Base-by-base conservation (phyloP, 2,888 invertebrate species). In the Catocala sponsa region DNA sequence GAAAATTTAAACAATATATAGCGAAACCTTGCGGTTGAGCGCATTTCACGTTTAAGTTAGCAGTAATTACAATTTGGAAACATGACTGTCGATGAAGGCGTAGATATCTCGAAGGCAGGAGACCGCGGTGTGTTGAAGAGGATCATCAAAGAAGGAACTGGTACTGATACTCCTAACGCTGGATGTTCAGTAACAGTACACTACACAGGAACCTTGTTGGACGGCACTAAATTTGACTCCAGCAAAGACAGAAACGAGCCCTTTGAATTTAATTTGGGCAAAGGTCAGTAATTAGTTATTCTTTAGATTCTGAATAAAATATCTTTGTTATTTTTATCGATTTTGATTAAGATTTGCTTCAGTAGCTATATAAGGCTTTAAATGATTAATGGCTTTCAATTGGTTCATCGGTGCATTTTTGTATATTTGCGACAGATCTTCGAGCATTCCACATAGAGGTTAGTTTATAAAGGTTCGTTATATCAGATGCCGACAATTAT, bases 201-300 rank as follows among this genome's bases (percentile, higher is more conserved):
- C 89, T 99, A 99, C 85, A 97, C 97, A 1, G 99, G 99, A 38
- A 98, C 97, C 1, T 95, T 99, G 38, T 83, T 96, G 33, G 97
- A 98, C 91, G 99, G 99, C 44, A 97, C 97, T 4, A 96, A 97
- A 83, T 99, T 99, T 86, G 99, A 99, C 91, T 98, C 98, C 0
- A 99, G 98, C 86, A 95, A 96, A 74, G 97, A 98, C 76, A 95
- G 98, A 64, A 96, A 96, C 68, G 96, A 97, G 66, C 97, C 98
- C 0, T 99, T 99, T 84, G 95, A 97, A 80, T 99, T 99, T 87
- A 95, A 95, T 72, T 93, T 99, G 51, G 98, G 98, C 66, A 97
- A 97, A 96, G 97, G 98, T 97, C 91, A 81, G 79, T 69, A 51
- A 57, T 25, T 44, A 35, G 55, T 33, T 64, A 54, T 41, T 58